Conservation (phyloP, 2,797 vertebrate species). For the Pangasius krempfi region DNA sequence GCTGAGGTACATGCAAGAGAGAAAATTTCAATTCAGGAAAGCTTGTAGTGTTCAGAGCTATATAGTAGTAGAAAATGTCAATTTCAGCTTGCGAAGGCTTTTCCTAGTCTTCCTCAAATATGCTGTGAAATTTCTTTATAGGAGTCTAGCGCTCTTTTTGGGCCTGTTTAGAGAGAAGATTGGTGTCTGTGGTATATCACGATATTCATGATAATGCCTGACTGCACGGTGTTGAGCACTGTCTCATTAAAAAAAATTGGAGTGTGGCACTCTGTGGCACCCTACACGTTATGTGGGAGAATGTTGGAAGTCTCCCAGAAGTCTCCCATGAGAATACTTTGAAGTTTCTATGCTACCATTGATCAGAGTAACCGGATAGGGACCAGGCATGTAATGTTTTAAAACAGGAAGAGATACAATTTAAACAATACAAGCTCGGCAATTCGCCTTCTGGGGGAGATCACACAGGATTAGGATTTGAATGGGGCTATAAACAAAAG, state of each 20-base stretch:
- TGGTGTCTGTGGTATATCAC: too few species aligned
- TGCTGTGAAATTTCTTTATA: background rate
- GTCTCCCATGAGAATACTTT: background rate
- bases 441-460: background rate
- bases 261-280: background rate
- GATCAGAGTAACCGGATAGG: background rate
- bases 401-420: background rate
- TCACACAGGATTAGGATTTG: constrained; percentile 1
- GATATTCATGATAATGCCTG: background rate
- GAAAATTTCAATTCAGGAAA: background rate
- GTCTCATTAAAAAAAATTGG: background rate
- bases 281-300: background rate
- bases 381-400: background rate
- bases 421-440: background rate
- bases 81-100: background rate
- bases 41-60: background rate
- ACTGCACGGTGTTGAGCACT: background rate
- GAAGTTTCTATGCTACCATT: background rate
- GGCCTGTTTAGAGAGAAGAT: background rate
- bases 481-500: background rate
- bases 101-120: background rate
- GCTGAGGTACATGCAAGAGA: background rate
- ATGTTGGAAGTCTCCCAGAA: background rate
- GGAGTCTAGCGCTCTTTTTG: background rate
- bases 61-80: background rate